Evolutionary conservation across 1,140 invertebrate genomes (phyloP), one percentile per base, ranked within the genome.

Genomic region (Euborellia annulipes): DNA sequence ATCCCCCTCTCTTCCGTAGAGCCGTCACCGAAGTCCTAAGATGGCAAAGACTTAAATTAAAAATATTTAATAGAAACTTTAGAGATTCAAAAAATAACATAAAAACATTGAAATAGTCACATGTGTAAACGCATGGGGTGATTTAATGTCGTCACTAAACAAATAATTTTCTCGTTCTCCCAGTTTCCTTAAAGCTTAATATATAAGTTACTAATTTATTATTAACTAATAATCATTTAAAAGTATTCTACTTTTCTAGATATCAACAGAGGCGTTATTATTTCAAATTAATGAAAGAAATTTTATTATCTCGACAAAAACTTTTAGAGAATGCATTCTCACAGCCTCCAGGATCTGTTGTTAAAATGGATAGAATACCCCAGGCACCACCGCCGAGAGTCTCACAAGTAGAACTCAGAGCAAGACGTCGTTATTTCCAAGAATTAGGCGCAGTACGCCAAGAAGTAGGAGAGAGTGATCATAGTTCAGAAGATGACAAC

Each of bases 401-500:
- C 48, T 69, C 57, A 52, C 64, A 67, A 54, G 54, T 58, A 43
- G 64, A 66, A 51, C 67, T 51, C 50, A 63, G 48, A 55, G 71
- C 58, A 44, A 73, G 51, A 60, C 69, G 38, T 61, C 62, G 68
- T 41, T 75, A 73, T 58, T 72, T 71, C 30, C 62, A 67, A 30
- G 64, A 70, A 39, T 61, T 77, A 17, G 54, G 65, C 18, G 65
- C 68, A 37, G 64, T 72, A 3, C 54, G 63, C 51, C 60, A 62
- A 58, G 65, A 72, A 64, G 71, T 80, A 34, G 79, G 77, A 41
- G 67, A 78, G 53, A 55, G 69, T 55, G 68, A 75, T 54, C 72
- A 78, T 50, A 73, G 77, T 56, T 76, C 80, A 49, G 72, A 78
- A 51, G 71, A 78, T 71, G 73, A 82, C 54, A 75, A 76, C 54